Conservation (phyloP, 2,888 invertebrate species). For the Panopea generosa region DNA sequence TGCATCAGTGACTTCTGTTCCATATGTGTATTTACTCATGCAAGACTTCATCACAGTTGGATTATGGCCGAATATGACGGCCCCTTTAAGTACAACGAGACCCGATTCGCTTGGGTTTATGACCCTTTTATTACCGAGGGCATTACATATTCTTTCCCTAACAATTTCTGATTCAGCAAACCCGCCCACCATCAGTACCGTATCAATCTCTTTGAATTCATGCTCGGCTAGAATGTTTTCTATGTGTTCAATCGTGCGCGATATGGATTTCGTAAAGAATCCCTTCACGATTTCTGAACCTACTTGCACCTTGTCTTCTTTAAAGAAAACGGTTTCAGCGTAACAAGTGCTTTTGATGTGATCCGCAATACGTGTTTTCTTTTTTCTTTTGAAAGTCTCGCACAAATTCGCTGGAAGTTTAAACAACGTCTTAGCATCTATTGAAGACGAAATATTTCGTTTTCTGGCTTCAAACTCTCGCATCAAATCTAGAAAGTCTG, state of each 20-base stretch:
- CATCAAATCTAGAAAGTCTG: too few species aligned
- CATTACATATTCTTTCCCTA: too few species aligned
- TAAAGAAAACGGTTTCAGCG: conserved; percentile 18
- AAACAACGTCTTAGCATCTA: conserved; percentile 30
- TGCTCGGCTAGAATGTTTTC: conserved; percentile 25
- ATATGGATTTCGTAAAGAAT: conserved; percentile 24
- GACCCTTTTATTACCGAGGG: conserved; percentile 27
- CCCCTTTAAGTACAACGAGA: too few species aligned
- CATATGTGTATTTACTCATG: conserved; percentile 42
- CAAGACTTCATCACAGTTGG: conserved; percentile 30
- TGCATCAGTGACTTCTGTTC: conserved; percentile 10
- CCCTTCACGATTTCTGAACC: conserved; percentile 24
- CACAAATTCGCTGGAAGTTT: conserved; percentile 31
- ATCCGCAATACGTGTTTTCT: conserved; percentile 12
- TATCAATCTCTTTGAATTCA: conserved; percentile 20
- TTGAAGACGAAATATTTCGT: conserved; percentile 20
- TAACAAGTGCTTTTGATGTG: too few species aligned
- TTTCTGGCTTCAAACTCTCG: conserved; percentile 54
- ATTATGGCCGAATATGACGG: too few species aligned
- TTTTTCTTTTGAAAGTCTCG: conserved; percentile 16
- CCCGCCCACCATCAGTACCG: conserved; percentile 55
- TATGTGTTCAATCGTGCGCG: conserved; percentile 33
- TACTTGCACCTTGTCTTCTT: conserved; percentile 31
- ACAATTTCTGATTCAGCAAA: too few species aligned
- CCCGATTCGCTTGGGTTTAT: conserved; percentile 54